phyloP scores from a whole-genome alignment of 2,888 invertebrate genomes.

The Graphium colonna region DNA sequence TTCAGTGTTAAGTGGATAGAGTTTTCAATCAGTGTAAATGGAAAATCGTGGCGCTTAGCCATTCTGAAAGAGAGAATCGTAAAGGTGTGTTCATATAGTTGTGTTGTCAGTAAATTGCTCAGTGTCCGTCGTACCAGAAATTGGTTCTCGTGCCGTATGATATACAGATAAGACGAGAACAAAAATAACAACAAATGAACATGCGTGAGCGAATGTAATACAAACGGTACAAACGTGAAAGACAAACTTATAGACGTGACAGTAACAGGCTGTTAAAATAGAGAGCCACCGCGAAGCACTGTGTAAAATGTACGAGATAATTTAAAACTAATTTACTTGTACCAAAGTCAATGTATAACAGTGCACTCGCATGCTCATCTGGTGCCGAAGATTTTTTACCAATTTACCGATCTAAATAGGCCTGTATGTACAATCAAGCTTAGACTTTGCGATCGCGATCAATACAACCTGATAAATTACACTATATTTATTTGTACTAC shows the following conservation, averaged over 20 bases:
- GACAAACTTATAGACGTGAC: slow-evolving; percentile 15
- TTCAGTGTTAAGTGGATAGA: slow-evolving; percentile 17
- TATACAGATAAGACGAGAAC: slow-evolving; percentile 55
- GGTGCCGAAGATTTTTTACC: slow-evolving; percentile 44
- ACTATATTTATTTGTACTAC: slow-evolving; percentile 17
- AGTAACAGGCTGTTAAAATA: slow-evolving; percentile 1
- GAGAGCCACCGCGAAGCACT: slow-evolving; percentile 7
- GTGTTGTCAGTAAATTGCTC: slow-evolving; percentile 41
- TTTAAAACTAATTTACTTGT: slow-evolving; percentile 1
- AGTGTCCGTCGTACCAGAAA: slow-evolving; percentile 45
- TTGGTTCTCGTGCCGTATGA: slow-evolving; percentile 53
- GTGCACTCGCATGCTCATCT: slow-evolving; percentile 73
- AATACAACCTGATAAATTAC: slow-evolving; percentile 9
- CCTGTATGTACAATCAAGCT: slow-evolving; percentile 53
- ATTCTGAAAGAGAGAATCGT: slow-evolving; percentile 1
- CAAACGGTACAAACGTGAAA: slow-evolving; percentile 26
- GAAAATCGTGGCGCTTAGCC: not conserved
- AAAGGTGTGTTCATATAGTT: slow-evolving; percentile 26
- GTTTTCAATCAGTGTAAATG: slow-evolving; percentile 5
- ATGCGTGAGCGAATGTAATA: slow-evolving; percentile 55
- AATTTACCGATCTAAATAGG: slow-evolving; percentile 29
- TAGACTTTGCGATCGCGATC: slow-evolving; percentile 34
- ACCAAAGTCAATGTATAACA: slow-evolving; percentile 14
- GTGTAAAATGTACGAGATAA: slow-evolving; percentile 1
- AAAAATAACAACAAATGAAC: slow-evolving; percentile 65